These are phyloP conservation scores for Eira barbara DNA, from an alignment of 2,113 vertebrate species.

Conservation along the genomic window DNA sequence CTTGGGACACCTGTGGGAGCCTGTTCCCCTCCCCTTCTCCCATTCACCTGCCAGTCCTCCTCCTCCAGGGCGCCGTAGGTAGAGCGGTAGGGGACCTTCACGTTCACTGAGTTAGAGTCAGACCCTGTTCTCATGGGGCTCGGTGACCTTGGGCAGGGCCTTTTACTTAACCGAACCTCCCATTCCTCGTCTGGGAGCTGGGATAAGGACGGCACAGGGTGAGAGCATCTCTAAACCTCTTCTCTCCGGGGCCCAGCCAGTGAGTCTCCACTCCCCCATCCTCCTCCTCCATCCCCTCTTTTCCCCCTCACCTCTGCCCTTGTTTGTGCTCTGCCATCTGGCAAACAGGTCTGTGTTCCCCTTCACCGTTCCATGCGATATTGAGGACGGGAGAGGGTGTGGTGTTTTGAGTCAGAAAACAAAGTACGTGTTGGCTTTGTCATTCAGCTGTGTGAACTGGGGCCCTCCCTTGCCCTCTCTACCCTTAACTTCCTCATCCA, in stretches of 20 bases:
- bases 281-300: not conserved
- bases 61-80: not conserved
- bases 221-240: not conserved
- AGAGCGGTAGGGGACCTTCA: no score
- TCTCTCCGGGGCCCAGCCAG: not conserved
- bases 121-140: no score
- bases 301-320: no score
- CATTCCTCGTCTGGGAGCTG: no score
- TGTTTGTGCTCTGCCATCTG: not conserved
- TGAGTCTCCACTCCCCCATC: accelerated
- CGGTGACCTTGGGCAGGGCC: no score
- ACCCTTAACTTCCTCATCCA: not conserved
- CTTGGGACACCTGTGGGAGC: not conserved
- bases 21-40: not conserved
- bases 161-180: no score
- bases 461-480: not conserved
- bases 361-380: not conserved
- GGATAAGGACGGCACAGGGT: not conserved
- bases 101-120: no score
- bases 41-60: not conserved
- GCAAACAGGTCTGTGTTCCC: not conserved
- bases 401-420: not conserved
- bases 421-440: not conserved
- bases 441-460: not conserved
- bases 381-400: not conserved